phyloP scores from a whole-genome alignment of 2,113 vertebrate genomes.

The Passer domesticus region DNA sequence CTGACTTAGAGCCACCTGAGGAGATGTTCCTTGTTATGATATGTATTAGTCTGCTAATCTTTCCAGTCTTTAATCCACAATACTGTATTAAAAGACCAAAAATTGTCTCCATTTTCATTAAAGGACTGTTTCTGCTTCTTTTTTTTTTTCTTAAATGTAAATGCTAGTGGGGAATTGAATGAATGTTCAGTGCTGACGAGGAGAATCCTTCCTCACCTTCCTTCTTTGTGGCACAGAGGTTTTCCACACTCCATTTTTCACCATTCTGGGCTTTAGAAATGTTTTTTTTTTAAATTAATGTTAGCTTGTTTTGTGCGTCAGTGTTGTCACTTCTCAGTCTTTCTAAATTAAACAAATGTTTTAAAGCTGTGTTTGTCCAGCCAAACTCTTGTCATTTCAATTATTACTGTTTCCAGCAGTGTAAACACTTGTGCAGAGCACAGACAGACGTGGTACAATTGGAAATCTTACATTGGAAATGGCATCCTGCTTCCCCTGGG shows the following conservation, averaged over 20 bases:
- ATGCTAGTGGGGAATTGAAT: not conserved
- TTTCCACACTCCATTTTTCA: not conserved
- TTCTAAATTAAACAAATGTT: conserved; percentile 35
- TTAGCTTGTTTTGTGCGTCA: not conserved
- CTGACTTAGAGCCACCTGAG: not conserved
- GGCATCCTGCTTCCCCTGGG: not conserved
- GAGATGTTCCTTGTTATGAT: not conserved
- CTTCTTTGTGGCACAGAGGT: not conserved
- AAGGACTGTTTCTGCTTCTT: not conserved
- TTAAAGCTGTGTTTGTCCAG: conserved; percentile 38
- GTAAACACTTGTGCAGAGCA: not conserved
- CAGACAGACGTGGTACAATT: not conserved
- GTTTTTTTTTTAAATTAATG: not conserved
- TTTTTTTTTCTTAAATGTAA: not conserved
- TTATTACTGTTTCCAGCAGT: conserved; percentile 1
- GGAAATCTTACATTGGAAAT: not conserved
- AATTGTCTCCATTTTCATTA: not conserved
- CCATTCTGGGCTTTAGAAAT: not conserved
- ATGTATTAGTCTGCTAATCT: conserved; percentile 12
- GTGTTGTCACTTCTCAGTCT: not conserved
- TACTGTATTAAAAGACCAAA: not conserved
- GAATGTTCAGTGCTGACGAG: not conserved
- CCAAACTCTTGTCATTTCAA: conserved; percentile 21
- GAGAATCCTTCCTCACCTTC: not conserved
- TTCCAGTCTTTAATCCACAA: conserved; percentile 7